Evolutionary conservation across 2,113 vertebrate genomes (phyloP).

Genomic region (Callorhinus ursinus): DNA sequence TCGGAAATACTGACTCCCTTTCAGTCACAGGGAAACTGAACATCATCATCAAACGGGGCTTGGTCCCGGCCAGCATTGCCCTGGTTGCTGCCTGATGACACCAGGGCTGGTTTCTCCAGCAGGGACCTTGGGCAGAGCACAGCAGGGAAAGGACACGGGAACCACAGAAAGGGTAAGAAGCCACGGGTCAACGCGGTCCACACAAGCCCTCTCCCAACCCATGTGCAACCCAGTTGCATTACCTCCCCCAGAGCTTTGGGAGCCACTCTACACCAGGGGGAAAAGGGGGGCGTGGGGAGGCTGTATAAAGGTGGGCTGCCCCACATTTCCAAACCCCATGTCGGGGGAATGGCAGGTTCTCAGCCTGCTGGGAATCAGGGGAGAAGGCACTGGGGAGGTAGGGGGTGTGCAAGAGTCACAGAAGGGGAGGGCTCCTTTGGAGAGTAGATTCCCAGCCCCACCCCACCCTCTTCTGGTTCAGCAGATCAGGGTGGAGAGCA

Average conservation of each 20-base stretch:
- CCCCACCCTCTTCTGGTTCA: not conserved
- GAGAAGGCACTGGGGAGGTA: not conserved
- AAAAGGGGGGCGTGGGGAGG: not conserved
- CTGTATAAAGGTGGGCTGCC: not conserved
- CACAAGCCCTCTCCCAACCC: not conserved
- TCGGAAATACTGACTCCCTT: not conserved
- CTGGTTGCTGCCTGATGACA: not conserved
- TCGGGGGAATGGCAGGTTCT: not conserved
- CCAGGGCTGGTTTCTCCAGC: not conserved
- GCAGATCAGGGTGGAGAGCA: not conserved
- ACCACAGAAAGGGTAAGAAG: not conserved
- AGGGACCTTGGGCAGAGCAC: not conserved
- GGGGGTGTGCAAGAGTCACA: not conserved
- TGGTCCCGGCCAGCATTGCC: not conserved
- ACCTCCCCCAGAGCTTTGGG: not conserved
- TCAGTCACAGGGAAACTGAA: not conserved
- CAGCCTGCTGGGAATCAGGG: not conserved
- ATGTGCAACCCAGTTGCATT: not conserved
- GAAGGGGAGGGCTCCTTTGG: not conserved
- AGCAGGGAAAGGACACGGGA: fast-evolving
- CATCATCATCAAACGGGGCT: not conserved
- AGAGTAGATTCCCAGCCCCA: not conserved
- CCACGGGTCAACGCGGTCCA: not conserved
- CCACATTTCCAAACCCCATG: not conserved
- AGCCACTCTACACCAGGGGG: not conserved